A percentile compares a stretch with the other conserved stretches of the same genome.
Conservation (phyloP, 1,140 invertebrate genomes). For the Ceratosolen fusciceps region DNA sequence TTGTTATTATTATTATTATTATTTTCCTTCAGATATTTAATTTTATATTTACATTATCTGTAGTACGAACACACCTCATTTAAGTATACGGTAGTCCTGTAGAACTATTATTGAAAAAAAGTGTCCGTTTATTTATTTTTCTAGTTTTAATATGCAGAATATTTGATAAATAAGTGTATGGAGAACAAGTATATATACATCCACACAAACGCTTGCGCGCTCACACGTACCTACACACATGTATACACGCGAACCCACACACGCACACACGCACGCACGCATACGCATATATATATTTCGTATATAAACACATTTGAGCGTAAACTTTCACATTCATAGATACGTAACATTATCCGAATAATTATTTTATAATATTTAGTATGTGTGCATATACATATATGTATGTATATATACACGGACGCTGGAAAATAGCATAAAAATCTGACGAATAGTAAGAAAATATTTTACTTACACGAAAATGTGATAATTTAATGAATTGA, state of each 20-base stretch:
- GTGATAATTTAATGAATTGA: background rate
- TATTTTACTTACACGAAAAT: background rate
- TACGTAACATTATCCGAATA: background rate
- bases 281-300: too few relatives aligned
- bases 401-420: background rate
- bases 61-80: background rate
- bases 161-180: background rate
- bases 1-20: too few relatives aligned
- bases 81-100: background rate
- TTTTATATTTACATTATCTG: constrained; percentile 22
- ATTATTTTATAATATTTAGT: too few relatives aligned
- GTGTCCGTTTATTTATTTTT: background rate
- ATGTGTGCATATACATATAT: background rate
- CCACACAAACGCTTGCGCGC: background rate
- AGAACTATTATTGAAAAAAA: background rate
- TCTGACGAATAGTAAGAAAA: background rate
- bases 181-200: background rate
- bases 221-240: too few relatives aligned
- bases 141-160: background rate
- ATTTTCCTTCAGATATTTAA: background rate
- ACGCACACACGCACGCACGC: too few relatives aligned
- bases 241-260: too few relatives aligned
- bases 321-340: background rate
- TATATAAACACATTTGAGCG: too few relatives aligned
- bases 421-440: background rate